Conservation (phyloP, 2,888 invertebrate genomes). For the Lochmaea crataegi region DNA sequence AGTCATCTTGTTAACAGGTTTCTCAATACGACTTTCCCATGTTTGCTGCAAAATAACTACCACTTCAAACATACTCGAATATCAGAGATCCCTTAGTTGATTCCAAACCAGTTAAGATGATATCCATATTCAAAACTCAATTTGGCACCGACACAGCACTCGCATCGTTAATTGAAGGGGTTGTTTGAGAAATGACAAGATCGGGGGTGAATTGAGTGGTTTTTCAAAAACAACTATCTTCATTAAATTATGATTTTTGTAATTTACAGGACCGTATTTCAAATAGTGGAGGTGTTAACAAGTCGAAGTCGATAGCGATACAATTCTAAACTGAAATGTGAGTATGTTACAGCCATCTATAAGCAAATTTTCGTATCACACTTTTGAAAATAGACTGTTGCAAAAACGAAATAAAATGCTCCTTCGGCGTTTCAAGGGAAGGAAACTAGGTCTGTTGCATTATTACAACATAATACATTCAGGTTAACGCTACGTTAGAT, state of each 20-base stretch:
- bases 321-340: no score
- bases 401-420: no score
- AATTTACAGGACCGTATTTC: neutral
- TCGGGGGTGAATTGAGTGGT: slow-evolving; percentile 23
- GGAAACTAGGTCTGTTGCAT: no score
- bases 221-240: slow-evolving; percentile 18
- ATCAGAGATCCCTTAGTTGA: slow-evolving; percentile 37
- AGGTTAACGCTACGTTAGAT: no score
- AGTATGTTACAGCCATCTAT: no score
- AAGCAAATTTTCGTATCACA: no score
- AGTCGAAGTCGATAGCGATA: no score
- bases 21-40: slow-evolving; percentile 44
- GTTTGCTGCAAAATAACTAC: slow-evolving; percentile 34
- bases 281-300: no score
- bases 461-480: no score
- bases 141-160: slow-evolving; percentile 52
- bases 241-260: slow-evolving; percentile 1
- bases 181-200: slow-evolving; percentile 55
- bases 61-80: slow-evolving; percentile 25
- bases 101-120: slow-evolving; percentile 35
- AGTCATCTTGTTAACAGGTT: slow-evolving; percentile 50
- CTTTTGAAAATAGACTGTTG: no score
- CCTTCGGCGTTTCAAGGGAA: no score
- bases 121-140: slow-evolving; percentile 57
- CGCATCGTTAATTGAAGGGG: slow-evolving; percentile 59